These are phyloP conservation scores for Gymnorhina tibicen DNA, from an alignment of 2,113 vertebrate genomes.

Conservation along the genomic window DNA sequence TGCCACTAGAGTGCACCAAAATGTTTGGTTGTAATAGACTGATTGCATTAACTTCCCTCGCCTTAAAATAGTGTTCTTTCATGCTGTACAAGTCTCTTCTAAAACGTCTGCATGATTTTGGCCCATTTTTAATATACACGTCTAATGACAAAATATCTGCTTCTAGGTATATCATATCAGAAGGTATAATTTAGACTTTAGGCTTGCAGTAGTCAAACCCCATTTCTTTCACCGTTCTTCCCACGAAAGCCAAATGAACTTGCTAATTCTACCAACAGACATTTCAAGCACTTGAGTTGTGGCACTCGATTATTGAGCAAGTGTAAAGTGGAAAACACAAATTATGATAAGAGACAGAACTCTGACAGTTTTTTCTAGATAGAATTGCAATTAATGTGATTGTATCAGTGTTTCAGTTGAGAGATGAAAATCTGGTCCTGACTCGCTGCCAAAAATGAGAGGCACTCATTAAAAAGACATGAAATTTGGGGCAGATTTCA, in stretches of 20 bases:
- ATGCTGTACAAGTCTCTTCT: not conserved
- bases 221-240: not conserved
- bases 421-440: not conserved
- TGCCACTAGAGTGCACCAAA: conserved; percentile 79
- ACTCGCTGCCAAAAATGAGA: not conserved
- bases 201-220: not conserved
- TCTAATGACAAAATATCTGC: not conserved
- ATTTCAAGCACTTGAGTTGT: not conserved
- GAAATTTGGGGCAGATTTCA: not conserved
- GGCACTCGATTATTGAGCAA: not conserved
- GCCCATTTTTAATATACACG: not conserved
- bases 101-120: not conserved
- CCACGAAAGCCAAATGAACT: not conserved
- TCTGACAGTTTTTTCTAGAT: not conserved
- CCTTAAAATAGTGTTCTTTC: not conserved
- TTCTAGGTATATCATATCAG: not conserved
- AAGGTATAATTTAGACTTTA: not conserved
- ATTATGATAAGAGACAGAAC: not conserved
- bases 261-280: not conserved
- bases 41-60: not conserved
- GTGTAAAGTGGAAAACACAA: not conserved
- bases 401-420: rapidly evolving
- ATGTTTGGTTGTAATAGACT: conserved; percentile 42
- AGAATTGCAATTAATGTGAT: not conserved
- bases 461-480: not conserved